A percentile compares a stretch with the other conserved stretches of the same genome.
Conservation (phyloP, 2,888 invertebrate genomes). For the Netelia fuscicornis region DNA sequence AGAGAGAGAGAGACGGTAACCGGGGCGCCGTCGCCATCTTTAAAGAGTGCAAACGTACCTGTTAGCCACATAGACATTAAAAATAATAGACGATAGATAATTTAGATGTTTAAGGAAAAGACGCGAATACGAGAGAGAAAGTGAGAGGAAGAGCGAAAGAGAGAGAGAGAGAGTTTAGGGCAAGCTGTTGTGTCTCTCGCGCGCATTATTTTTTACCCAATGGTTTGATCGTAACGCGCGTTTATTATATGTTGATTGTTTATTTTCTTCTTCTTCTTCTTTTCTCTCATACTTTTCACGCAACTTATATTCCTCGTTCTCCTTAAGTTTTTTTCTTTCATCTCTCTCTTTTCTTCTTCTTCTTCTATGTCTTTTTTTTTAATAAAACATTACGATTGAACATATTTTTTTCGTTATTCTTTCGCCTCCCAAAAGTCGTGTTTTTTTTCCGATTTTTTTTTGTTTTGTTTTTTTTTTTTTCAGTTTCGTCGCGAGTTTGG, state of each 20-base stretch:
- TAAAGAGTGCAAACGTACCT: constrained; percentile 82
- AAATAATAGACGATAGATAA: constrained; percentile 71
- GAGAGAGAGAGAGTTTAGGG: neutral
- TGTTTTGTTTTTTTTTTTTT: constrained; percentile 41
- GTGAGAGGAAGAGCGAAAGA: neutral
- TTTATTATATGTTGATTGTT: constrained; percentile 29
- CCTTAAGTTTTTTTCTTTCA: constrained; percentile 28
- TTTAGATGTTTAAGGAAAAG: constrained; percentile 46
- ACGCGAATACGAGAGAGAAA: constrained; percentile 47
- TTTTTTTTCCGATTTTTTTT: constrained; percentile 35
- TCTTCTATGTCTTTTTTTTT: constrained; percentile 3
- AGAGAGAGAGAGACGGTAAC: constrained; percentile 12
- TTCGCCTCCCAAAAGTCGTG: constrained; percentile 27
- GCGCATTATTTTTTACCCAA: constrained; percentile 33
- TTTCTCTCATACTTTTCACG: constrained; percentile 20
- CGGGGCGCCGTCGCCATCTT: constrained; percentile 68
- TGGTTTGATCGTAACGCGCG: constrained; percentile 12
- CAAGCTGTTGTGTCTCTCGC: constrained; percentile 6
- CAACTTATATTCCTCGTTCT: constrained; percentile 41
- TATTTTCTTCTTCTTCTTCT: constrained; percentile 15
- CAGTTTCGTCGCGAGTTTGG: constrained; percentile 34
- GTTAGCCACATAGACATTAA: constrained; percentile 80
- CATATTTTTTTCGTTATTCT: constrained; percentile 48
- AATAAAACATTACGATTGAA: constrained; percentile 4
- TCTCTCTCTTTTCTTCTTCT: constrained; percentile 18